Base-by-base conservation (phyloP, 2,113 vertebrate species). In the Pleuronectes platessa region DNA sequence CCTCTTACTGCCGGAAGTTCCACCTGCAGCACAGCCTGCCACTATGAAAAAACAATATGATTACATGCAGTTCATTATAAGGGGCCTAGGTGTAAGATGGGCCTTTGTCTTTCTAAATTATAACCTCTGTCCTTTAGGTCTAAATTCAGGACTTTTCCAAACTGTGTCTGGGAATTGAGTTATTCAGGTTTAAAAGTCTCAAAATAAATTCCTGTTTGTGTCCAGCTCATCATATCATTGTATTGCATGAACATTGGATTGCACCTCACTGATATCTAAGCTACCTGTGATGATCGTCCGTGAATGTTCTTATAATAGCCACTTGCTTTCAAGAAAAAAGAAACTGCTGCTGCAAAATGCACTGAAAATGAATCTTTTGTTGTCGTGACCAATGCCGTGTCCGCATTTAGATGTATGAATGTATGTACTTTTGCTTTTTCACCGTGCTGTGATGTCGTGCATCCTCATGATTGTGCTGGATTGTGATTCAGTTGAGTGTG, bases 271-370 rank as follows among this genome's bases (percentile, higher is more conserved):
- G 40, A 69, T 85, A 61, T 85, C n/a, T 56, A 81, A 81, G 45
- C 68, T 83, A 66, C 20, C 47, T 61, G 3, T n/a, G 9, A 71
- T 74, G 40, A 73, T 74, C 58, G 45, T 45, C 61, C 81, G 75
- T 82, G 74, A 83, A 78, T 68, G 59, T 69, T 70, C 24, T 60
- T 68, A 60, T 60, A 54, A 70, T 21, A 60, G 60, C 54, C 23
- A 67, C 17, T 68, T 18, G 26, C 26, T 27, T 82, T 62, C 37
- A 45, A 56, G 53, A 61, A 62, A 67, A 66, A 27, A 49, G 47
- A 61, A 63, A 18, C 31, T 87, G 86, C 74, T 89, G 84, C 71
- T 80, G 60, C 68, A 68, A 72, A 74, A 72, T 61, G 64, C 74
- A 86, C 84, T 84, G 71, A 85, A 18, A 76, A 47, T 68, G 59